phyloP scores from a whole-genome alignment of 2,888 invertebrate species.

The Monochamus alternatus region DNA sequence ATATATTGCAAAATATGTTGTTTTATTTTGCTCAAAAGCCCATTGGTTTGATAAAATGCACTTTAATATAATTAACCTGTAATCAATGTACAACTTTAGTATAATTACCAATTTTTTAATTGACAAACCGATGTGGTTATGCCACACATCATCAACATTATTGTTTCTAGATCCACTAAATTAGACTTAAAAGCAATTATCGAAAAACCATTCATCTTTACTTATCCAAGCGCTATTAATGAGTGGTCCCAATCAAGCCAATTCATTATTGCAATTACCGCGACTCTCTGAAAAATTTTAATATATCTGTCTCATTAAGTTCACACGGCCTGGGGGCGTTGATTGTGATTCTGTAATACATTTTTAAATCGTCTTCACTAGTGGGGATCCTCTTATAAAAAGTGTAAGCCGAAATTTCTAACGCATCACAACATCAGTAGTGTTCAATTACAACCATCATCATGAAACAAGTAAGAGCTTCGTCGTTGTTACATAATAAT shows the following conservation, averaged over 20 bases:
- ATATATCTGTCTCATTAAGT: slow-evolving; percentile 34
- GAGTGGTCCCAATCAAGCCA: neutral
- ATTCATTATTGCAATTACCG: neutral
- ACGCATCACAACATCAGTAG: slow-evolving; percentile 49
- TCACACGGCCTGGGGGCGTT: slow-evolving; percentile 48
- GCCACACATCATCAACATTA: too few relatives aligned
- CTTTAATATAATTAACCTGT: too few relatives aligned
- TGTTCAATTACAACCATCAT: slow-evolving; percentile 45
- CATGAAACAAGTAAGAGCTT: slow-evolving; percentile 54
- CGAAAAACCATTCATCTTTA: too few relatives aligned
- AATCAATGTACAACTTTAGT: too few relatives aligned
- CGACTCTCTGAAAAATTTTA: neutral
- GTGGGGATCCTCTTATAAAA: slow-evolving; percentile 54
- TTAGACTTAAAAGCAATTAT: too few relatives aligned
- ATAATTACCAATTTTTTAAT: too few relatives aligned
- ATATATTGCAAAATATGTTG: too few relatives aligned
- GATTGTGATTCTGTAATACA: slow-evolving; percentile 51
- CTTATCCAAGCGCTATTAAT: neutral
- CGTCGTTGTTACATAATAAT: slow-evolving; percentile 31
- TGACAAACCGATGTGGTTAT: too few relatives aligned
- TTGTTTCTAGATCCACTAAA: too few relatives aligned
- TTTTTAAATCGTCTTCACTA: slow-evolving; percentile 37
- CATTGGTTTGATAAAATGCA: too few relatives aligned
- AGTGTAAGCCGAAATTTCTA: slow-evolving; percentile 47
- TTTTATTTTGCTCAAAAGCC: too few relatives aligned